phyloP scores from a whole-genome alignment of 1,140 invertebrate genomes.

The Drosophila pallidifrons region DNA sequence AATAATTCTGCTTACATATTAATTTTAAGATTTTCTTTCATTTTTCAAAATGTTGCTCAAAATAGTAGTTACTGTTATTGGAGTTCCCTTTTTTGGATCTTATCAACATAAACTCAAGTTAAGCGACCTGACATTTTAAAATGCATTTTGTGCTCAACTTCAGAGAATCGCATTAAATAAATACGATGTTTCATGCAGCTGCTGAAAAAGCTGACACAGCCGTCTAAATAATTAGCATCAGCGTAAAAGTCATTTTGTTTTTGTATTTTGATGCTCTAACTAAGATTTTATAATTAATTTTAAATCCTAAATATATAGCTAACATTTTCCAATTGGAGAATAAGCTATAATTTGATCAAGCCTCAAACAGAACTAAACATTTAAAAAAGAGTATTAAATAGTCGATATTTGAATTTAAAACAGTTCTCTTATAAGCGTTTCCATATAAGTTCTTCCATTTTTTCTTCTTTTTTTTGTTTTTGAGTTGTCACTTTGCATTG shows the following conservation, averaged over 20 bases:
- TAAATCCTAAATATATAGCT: too few relatives aligned
- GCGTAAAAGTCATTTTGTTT: background rate
- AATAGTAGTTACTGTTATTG: too few relatives aligned
- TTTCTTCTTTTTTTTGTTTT: background rate
- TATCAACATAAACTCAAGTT: background rate
- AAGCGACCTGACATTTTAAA: constrained; percentile 69
- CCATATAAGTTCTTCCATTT: background rate
- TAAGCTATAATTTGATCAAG: background rate
- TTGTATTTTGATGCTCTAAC: background rate
- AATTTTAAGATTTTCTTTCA: too few relatives aligned
- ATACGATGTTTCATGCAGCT: constrained; percentile 44
- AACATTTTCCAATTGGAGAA: too few relatives aligned
- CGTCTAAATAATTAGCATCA: constrained; percentile 70
- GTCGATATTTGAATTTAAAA: constrained; percentile 8
- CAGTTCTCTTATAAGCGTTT: constrained; percentile 22
- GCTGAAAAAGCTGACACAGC: constrained; percentile 38
- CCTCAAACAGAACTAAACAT: too few relatives aligned
- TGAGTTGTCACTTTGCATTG: constrained; percentile 34
- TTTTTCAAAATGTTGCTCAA: too few relatives aligned
- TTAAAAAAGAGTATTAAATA: background rate
- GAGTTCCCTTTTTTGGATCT: constrained; percentile 7
- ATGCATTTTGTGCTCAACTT: constrained; percentile 65
- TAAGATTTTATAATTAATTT: background rate
- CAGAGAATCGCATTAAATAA: constrained; percentile 55
- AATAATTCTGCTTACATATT: too few relatives aligned